Base-by-base conservation (phyloP, 2,113 vertebrate species). In the Leptosomus discolor region DNA sequence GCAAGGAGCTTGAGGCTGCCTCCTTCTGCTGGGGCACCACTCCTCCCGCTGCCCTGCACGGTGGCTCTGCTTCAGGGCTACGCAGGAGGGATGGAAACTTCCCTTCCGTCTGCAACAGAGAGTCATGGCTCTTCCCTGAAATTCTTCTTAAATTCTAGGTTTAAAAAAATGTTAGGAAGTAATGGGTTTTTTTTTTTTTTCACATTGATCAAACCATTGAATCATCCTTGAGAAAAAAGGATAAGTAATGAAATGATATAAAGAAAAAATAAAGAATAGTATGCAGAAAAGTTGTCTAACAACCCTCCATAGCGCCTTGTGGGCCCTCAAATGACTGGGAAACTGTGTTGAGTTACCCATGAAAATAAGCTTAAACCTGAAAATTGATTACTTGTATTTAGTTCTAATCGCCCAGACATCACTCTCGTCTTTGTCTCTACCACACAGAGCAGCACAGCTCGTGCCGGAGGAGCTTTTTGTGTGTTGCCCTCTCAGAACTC, bases 21-120 rank as follows among this genome's bases (percentile, higher is more conserved):
- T n/a, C n/a, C n/a, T n/a, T n/a, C n/a, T n/a, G n/a, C n/a, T n/a
- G 19, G 41, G 15, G 6, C 27, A 22, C 11, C 0, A 1, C 34
- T 69, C 9, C 37, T 75, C 36, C 77, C 1, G 3, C 78, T 60
- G 39, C 46, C n/a, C 37, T 17, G 54, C 46, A 6, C 0, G 0
- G 54, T 15, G 27, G 9, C 81, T 64, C 43, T 51, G 27, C 41
- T 64, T 57, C 15, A 29, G 15, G 41, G 43, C 43, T 85, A 6
- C 19, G 10, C 11, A 36, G 27, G 9, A 36, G 27, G 19, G 26
- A 34, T 16, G 27, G 57, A 57, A 56, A 6, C 41, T 43, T 23
- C 13, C 73, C 32, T 41, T 48, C 50, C 20, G 12, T 29, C 36
- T 70, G 8, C 37, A 53, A 19, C 4, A 67, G 26, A 34, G 5